phyloP scores from a whole-genome alignment of 2,113 vertebrate species.

The Syngnathus scovelli region DNA sequence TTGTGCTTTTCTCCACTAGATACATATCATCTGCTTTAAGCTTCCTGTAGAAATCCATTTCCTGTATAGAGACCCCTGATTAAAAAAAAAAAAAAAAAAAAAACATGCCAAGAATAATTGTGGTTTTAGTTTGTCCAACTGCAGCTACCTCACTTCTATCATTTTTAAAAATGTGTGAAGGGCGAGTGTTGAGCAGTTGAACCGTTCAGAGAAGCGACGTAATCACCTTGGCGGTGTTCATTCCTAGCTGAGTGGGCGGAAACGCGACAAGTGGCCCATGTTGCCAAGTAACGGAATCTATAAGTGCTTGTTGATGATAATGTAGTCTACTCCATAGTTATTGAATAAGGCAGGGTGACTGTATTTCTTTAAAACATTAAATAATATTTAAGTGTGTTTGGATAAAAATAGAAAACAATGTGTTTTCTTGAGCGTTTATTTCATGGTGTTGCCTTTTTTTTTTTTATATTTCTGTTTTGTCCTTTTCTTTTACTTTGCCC shows the following conservation, averaged over 20 bases:
- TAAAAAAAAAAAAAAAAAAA: neutral
- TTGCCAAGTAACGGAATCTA: conserved; percentile 59
- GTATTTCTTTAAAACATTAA: neutral
- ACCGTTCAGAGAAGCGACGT: conserved; percentile 32
- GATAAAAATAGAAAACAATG: neutral
- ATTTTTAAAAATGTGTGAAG: conserved; percentile 1
- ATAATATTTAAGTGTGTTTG: neutral
- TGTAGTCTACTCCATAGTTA: neutral
- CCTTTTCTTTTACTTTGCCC: neutral
- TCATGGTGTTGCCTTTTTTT: neutral
- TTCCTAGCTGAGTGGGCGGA: conserved; percentile 48
- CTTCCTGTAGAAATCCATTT: conserved; percentile 40
- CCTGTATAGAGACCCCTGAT: conserved; percentile 31
- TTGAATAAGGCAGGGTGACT: neutral
- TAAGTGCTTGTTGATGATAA: conserved; percentile 4
- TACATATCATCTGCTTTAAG: conserved; percentile 36
- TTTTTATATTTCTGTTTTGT: neutral
- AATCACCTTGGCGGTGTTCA: conserved; percentile 40
- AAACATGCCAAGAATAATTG: conserved; percentile 13
- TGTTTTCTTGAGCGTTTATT: neutral
- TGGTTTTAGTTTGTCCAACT: conserved; percentile 8
- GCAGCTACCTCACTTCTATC: neutral
- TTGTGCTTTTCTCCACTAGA: conserved; percentile 14
- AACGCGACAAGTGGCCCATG: conserved; percentile 36
- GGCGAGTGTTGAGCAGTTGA: conserved; percentile 23